Evolutionary conservation across 2,888 invertebrate species (phyloP).

Genomic region (Parapristionchus giblindavisi): DNA sequence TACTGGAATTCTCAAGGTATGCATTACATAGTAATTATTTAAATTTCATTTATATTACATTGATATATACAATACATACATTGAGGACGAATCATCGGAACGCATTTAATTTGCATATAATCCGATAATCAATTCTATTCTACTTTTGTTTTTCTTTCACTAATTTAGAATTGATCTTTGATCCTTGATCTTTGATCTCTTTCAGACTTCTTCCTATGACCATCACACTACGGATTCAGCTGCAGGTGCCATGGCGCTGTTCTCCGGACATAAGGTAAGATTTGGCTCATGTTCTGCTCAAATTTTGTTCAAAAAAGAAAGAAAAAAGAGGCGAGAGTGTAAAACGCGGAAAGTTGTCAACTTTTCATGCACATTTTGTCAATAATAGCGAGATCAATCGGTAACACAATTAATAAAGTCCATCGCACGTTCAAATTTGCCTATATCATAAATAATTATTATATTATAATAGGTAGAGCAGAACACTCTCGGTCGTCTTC

Average conservation of each 20-base stretch:
- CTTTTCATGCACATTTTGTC: no score
- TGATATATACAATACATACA: no score
- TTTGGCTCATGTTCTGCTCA: no score
- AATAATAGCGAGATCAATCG: no score
- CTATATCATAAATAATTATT: not conserved
- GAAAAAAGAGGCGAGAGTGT: no score
- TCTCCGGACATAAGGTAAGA: slow-evolving; percentile 31
- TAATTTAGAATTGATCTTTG: not conserved
- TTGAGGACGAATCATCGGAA: no score
- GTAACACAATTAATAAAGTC: not conserved
- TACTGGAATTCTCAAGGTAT: slow-evolving; percentile 34
- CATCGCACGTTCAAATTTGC: not conserved
- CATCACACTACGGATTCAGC: slow-evolving; percentile 35
- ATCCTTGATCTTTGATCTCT: not conserved
- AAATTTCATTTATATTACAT: no score
- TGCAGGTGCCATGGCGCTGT: slow-evolving; percentile 34
- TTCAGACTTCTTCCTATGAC: slow-evolving; percentile 34
- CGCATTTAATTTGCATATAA: no score
- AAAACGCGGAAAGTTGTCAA: no score
- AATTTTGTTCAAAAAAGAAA: no score
- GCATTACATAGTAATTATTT: not conserved
- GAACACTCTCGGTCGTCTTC: slow-evolving; percentile 31
- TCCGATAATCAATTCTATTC: no score
- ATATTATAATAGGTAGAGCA: slow-evolving; percentile 24
- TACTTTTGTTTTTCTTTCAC: no score